These are phyloP conservation scores for Dryococelus australis DNA, from an alignment of 2,888 invertebrate species.

Conservation along the genomic window DNA sequence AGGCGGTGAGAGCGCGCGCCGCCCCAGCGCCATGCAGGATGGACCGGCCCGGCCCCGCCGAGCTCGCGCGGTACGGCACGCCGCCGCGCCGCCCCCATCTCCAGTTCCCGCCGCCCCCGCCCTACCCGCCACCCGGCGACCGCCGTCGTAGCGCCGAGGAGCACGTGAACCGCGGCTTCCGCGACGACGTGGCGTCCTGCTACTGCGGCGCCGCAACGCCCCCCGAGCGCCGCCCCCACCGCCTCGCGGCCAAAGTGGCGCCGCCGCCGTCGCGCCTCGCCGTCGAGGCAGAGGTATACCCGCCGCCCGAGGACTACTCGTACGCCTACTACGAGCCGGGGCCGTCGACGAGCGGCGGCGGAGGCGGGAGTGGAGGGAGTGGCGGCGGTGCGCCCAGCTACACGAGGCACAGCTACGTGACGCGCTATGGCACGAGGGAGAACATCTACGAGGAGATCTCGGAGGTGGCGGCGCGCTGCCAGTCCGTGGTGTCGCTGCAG, in stretches of 20 bases:
- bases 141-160: constrained; percentile 18
- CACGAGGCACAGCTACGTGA: constrained; percentile 72
- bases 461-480: constrained; percentile 61
- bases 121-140: constrained; percentile 67
- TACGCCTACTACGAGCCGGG: constrained; percentile 84
- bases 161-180: background rate
- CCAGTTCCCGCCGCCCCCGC: constrained; percentile 78
- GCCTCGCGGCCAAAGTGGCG: background rate
- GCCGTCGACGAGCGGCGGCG: constrained; percentile 61
- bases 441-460: constrained; percentile 84
- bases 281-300: constrained; percentile 18
- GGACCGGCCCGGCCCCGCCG: constrained; percentile 17
- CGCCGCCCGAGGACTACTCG: constrained; percentile 70
- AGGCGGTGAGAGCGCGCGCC: constrained; percentile 20
- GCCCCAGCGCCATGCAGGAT: constrained; percentile 34
- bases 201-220: constrained; percentile 4
- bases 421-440: constrained; percentile 84
- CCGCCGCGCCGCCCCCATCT: constrained; percentile 57
- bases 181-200: constrained; percentile 22
- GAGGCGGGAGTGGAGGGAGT: too few relatives aligned
- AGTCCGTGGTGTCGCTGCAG: constrained; percentile 36
- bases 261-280: constrained; percentile 29
- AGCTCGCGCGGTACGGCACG: constrained; percentile 32
- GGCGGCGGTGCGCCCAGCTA: constrained; percentile 35
- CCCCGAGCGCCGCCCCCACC: too few relatives aligned